Percentiles rank a stretch among this genome's conserved stretches.
Conservation (phyloP, 2,113 vertebrate species). For the Emydocephalus ijimae region DNA sequence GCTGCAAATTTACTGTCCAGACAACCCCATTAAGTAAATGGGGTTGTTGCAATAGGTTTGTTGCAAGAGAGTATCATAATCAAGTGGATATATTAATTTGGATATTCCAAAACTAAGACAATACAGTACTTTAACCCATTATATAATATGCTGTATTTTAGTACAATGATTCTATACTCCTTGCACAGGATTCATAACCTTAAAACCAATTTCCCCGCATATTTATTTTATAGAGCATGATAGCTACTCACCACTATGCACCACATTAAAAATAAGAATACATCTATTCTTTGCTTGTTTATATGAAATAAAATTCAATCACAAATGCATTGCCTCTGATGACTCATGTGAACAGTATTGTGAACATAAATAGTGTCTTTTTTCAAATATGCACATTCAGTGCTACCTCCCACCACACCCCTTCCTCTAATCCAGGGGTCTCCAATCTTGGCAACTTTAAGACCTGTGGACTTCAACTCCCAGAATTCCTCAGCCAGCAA, state of each 20-base stretch:
- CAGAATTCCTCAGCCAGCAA: too few species aligned
- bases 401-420: too few species aligned
- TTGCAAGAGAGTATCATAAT: not conserved
- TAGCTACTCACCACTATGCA: not conserved
- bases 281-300: not conserved
- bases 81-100: not conserved
- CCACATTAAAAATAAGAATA: not conserved
- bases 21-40: not conserved
- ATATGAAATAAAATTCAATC: not conserved
- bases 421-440: not conserved
- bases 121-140: not conserved
- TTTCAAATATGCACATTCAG: not conserved
- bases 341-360: not conserved
- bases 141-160: not conserved
- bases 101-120: not conserved
- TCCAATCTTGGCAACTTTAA: too few species aligned
- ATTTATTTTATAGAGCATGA: not conserved
- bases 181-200: not conserved
- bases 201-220: not conserved
- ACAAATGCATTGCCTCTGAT: not conserved
- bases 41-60: not conserved
- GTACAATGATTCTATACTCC: not conserved
- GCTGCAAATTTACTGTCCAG: not conserved
- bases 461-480: too few species aligned
- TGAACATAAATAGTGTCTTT: not conserved